Conservation (phyloP, 1,140 invertebrate species). For the Cotesia vestalis region DNA sequence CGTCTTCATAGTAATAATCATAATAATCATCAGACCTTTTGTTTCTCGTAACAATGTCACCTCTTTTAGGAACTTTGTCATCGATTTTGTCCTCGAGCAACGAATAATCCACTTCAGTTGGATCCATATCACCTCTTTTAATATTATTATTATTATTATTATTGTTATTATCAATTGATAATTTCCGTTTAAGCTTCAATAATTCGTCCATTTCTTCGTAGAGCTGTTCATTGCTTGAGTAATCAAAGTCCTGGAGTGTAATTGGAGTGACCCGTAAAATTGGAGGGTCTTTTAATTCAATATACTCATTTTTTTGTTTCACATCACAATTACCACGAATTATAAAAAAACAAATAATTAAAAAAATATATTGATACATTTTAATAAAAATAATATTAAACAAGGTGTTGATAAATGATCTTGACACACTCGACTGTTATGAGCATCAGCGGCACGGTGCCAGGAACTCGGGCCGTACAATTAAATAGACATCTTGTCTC, state of each 20-base stretch:
- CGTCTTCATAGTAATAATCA: constrained; percentile 26
- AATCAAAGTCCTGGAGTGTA: constrained; percentile 41
- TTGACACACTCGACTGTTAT: constrained; percentile 50
- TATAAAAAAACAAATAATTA: background rate
- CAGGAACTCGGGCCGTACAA: constrained; percentile 45
- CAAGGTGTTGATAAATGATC: constrained; percentile 43
- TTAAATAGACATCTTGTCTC: constrained; percentile 44
- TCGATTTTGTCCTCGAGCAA: background rate
- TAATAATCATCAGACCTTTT: constrained; percentile 28
- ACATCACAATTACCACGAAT: background rate
- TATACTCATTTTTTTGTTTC: constrained; percentile 12
- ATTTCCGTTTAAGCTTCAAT: constrained; percentile 43
- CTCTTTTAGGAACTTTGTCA: constrained; percentile 49
- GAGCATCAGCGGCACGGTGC: constrained; percentile 31
- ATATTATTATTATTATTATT: constrained; percentile 13
- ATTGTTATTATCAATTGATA: constrained; percentile 36
- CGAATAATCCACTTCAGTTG: constrained; percentile 12
- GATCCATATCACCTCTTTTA: constrained; percentile 57
- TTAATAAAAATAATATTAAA: background rate
- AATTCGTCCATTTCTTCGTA: constrained; percentile 57
- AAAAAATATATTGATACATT: background rate
- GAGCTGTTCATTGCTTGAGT: constrained; percentile 34
- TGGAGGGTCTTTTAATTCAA: constrained; percentile 23
- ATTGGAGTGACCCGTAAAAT: constrained; percentile 42
- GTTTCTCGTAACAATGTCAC: constrained; percentile 48